These are phyloP conservation scores for Anthoptus insignis DNA, from an alignment of 2,888 invertebrate species.

Conservation along the genomic window DNA sequence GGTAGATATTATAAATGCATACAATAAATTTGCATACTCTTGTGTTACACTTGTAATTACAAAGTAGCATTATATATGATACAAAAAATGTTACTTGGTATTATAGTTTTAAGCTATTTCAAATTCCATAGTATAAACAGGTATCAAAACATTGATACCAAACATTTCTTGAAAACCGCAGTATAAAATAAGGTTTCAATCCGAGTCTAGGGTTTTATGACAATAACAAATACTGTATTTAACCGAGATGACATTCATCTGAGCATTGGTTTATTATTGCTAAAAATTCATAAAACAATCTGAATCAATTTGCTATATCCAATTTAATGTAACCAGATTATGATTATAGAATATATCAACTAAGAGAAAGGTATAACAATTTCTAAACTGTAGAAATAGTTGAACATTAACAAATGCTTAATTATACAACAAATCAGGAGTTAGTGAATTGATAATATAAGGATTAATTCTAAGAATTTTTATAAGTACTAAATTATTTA, in stretches of 20 bases:
- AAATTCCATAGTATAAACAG: neutral
- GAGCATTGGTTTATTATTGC: neutral
- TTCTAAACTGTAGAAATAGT: slow-evolving; percentile 45
- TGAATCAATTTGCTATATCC: slow-evolving; percentile 14
- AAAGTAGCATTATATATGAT: neutral
- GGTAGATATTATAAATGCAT: slow-evolving; percentile 41
- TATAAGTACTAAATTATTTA: slow-evolving; percentile 27
- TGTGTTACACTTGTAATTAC: slow-evolving; percentile 18
- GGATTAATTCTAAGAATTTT: slow-evolving; percentile 22
- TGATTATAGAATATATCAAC: slow-evolving; percentile 18
- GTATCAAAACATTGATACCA: neutral
- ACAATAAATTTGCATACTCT: slow-evolving; percentile 38
- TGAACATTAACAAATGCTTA: slow-evolving; percentile 45
- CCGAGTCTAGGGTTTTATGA: neutral
- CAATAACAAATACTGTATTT: neutral
- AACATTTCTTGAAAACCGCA: neutral
- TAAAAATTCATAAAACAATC: slow-evolving; percentile 11
- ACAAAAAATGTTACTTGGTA: slow-evolving; percentile 4
- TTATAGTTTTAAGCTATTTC: neutral
- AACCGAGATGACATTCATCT: neutral
- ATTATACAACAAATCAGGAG: slow-evolving; percentile 34
- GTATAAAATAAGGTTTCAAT: neutral
- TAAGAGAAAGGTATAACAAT: slow-evolving; percentile 44
- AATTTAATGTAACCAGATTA: slow-evolving; percentile 14
- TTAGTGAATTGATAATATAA: slow-evolving; percentile 22